Conservation (phyloP, 2,113 vertebrate species). For the Camelus dromedarius region DNA sequence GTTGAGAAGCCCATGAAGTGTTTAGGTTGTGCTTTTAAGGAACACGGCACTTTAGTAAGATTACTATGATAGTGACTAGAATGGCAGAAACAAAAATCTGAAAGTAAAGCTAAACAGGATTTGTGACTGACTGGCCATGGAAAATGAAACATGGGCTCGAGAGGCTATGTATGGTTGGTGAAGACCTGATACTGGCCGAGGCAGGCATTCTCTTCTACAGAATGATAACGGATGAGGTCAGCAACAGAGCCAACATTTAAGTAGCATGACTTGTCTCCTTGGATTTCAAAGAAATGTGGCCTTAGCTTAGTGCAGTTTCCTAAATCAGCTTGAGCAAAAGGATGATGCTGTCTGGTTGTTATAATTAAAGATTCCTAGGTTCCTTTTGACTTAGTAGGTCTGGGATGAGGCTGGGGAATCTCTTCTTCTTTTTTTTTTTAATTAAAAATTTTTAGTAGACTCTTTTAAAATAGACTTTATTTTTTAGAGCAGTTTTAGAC, state of each 20-base stretch:
- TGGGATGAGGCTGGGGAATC: neutral
- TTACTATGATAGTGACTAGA: neutral
- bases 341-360: neutral
- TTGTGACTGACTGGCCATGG: neutral
- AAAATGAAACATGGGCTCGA: neutral
- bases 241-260: neutral
- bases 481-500: neutral
- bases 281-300: neutral
- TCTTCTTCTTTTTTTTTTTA: neutral
- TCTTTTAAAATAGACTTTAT: neutral
- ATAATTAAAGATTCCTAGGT: neutral
- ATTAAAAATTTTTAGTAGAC: neutral
- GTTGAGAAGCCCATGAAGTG: neutral
- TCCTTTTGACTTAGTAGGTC: neutral
- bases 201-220: neutral
- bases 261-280: neutral
- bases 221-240: neutral
- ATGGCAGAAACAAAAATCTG: constrained; percentile 5
- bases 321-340: neutral
- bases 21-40: neutral
- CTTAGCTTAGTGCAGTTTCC: neutral
- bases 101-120: constrained; percentile 26
- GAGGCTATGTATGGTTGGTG: no score
- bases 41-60: neutral
- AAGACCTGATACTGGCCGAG: neutral